Evolutionary conservation across 2,797 vertebrate species (phyloP).

Genomic region (Hipposideros larvatus): DNA sequence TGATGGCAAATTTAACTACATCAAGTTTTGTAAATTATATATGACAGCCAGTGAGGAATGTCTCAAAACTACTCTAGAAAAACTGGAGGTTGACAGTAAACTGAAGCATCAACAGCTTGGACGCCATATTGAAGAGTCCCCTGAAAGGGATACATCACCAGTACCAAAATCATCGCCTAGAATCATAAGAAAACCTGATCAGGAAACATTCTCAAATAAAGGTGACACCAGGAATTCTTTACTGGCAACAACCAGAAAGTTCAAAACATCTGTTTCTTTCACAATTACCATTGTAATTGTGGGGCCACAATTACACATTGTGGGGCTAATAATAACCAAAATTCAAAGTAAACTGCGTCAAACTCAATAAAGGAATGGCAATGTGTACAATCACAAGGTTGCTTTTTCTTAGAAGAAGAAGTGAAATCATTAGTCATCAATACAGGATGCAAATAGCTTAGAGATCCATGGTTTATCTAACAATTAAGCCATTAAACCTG

Average conservation of each 20-base stretch:
- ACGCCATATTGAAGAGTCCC: conserved; percentile 89
- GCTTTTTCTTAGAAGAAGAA: conserved; percentile 95
- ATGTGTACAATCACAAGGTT: conserved; percentile 90
- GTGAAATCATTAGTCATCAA: conserved; percentile 92
- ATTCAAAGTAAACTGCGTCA: conserved; percentile 89
- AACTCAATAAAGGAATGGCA: conserved; percentile 93
- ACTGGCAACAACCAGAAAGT: conserved; percentile 90
- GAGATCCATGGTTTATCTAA: conserved; percentile 90
- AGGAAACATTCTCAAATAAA: conserved; percentile 88
- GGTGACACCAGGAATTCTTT: conserved; percentile 89
- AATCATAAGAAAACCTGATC: conserved; percentile 83
- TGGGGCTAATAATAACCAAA: conserved; percentile 87
- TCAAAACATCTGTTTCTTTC: conserved; percentile 90
- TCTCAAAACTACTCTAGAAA: conserved; percentile 90
- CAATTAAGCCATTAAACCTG: conserved; percentile 92
- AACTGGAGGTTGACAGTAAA: conserved; percentile 91
- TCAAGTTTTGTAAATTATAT: conserved; percentile 95
- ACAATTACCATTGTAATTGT: conserved; percentile 82
- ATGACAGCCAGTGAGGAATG: conserved; percentile 91
- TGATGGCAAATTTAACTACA: conserved; percentile 93
- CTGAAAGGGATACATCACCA: conserved; percentile 84
- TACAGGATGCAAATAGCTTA: conserved; percentile 92
- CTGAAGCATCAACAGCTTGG: conserved; percentile 94
- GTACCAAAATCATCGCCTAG: conserved; percentile 87
- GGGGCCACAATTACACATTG: too few relatives aligned